These are phyloP conservation scores for Eudyptes chrysolophus DNA, from an alignment of 2,113 vertebrate genomes.

Conservation along the genomic window DNA sequence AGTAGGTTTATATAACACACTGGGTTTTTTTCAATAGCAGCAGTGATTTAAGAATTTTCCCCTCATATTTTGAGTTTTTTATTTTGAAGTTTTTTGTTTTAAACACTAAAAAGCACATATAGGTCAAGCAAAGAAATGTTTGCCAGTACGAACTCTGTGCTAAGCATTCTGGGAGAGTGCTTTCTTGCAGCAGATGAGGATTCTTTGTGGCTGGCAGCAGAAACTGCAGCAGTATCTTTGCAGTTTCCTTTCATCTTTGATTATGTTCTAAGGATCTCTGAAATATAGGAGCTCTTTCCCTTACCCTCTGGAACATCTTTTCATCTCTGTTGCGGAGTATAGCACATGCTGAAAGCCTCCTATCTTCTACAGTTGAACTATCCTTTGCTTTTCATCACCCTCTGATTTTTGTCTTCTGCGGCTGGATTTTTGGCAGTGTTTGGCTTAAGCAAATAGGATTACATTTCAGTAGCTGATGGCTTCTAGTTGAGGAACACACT, in stretches of 20 bases:
- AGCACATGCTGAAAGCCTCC: slow-evolving; percentile 24
- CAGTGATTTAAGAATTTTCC: slow-evolving; percentile 40
- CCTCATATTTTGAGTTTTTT: neutral
- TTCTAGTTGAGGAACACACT: slow-evolving; percentile 50
- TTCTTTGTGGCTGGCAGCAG: slow-evolving; percentile 79
- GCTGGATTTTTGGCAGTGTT: slow-evolving; percentile 67
- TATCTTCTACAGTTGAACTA: slow-evolving; percentile 14
- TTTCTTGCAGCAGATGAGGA: slow-evolving; percentile 77
- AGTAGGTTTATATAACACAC: neutral
- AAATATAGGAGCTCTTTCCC: slow-evolving; percentile 42
- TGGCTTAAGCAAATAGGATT: slow-evolving; percentile 63
- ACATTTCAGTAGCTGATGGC: slow-evolving; percentile 61
- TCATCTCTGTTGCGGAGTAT: slow-evolving; percentile 3
- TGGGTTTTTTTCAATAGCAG: slow-evolving; percentile 55
- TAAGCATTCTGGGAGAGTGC: slow-evolving; percentile 76
- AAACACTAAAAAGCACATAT: slow-evolving; percentile 70
- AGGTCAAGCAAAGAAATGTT: slow-evolving; percentile 76
- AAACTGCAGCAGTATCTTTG: slow-evolving; percentile 79
- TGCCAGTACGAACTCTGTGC: slow-evolving; percentile 71
- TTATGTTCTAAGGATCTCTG: slow-evolving; percentile 69
- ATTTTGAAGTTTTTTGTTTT: slow-evolving; percentile 27
- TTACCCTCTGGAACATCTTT: slow-evolving; percentile 41
- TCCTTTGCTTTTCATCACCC: slow-evolving; percentile 59
- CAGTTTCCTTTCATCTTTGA: slow-evolving; percentile 72
- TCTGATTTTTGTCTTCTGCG: slow-evolving; percentile 60